phyloP scores from a whole-genome alignment of 2,113 vertebrate genomes.

The Heliornis fulica region DNA sequence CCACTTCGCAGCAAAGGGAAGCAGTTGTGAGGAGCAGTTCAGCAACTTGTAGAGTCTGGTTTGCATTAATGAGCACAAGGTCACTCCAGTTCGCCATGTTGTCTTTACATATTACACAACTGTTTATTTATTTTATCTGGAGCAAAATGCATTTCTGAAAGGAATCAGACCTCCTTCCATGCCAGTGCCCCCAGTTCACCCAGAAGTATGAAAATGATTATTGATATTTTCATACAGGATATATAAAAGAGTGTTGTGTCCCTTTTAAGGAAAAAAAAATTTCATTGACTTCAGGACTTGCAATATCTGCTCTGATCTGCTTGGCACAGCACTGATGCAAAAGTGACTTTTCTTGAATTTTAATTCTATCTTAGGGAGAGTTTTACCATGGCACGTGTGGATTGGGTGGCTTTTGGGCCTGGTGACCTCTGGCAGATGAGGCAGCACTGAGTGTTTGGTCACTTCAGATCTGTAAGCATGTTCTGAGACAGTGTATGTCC shows the following conservation, averaged over 20 bases:
- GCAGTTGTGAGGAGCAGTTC: neutral
- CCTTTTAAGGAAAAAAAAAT: neutral
- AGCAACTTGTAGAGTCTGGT: neutral
- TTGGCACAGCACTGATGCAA: neutral
- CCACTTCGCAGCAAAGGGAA: neutral
- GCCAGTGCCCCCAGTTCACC: accelerated
- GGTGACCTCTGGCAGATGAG: neutral
- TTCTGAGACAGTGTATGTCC: neutral
- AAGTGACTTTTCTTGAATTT: neutral
- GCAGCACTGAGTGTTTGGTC: neutral
- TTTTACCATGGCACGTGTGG: accelerated
- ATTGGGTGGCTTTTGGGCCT: neutral
- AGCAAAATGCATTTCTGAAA: neutral
- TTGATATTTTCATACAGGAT: neutral
- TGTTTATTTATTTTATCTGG: neutral
- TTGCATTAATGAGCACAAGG: neutral
- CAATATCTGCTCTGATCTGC: neutral
- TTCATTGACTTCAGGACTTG: neutral
- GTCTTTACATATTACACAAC: neutral
- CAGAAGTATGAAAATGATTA: neutral
- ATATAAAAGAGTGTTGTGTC: too few relatives aligned
- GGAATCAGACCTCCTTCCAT: neutral
- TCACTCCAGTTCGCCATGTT: neutral
- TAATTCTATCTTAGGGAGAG: neutral
- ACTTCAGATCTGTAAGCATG: accelerated